phyloP scores from a whole-genome alignment of 2,888 invertebrate genomes.

The Tetropium fuscum region DNA sequence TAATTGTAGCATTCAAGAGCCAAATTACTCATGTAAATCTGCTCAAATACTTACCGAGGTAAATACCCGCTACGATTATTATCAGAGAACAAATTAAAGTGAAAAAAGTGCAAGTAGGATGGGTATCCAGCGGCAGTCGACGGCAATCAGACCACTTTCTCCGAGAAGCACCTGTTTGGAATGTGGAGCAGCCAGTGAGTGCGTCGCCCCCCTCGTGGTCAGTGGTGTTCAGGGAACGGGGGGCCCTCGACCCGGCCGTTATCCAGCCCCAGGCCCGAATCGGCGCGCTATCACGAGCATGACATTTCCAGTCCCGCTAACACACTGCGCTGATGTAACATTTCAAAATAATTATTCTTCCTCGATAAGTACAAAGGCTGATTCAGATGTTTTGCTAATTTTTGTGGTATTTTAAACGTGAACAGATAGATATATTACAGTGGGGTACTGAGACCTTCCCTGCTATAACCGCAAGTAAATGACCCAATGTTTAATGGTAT shows the following conservation, averaged over 20 bases:
- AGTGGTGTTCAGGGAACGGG: slow-evolving; percentile 16
- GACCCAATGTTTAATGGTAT: too few relatives aligned
- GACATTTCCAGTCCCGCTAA: slow-evolving; percentile 46
- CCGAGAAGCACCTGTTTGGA: slow-evolving; percentile 57
- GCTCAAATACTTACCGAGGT: too few relatives aligned
- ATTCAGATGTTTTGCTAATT: slow-evolving; percentile 42
- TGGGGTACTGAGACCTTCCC: too few relatives aligned
- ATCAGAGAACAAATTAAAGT: background rate
- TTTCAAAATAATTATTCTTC: slow-evolving; percentile 44
- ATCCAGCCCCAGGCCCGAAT: slow-evolving; percentile 21
- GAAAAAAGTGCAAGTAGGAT: slow-evolving; percentile 42
- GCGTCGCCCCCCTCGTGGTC: slow-evolving; percentile 44
- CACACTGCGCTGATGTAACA: slow-evolving; percentile 34
- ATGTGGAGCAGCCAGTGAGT: slow-evolving; percentile 52
- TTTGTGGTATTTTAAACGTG: slow-evolving; percentile 46
- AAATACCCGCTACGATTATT: too few relatives aligned
- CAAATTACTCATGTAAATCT: too few relatives aligned
- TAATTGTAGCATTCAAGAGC: too few relatives aligned
- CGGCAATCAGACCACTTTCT: slow-evolving; percentile 56
- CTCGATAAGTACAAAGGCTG: slow-evolving; percentile 37
- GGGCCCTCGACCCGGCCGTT: slow-evolving; percentile 7
- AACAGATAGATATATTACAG: slow-evolving; percentile 4
- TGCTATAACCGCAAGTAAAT: too few relatives aligned
- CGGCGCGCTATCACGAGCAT: slow-evolving; percentile 46
- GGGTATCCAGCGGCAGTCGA: slow-evolving; percentile 25